phyloP scores from a whole-genome alignment of 2,888 invertebrate species.

The Gari tellinella region DNA sequence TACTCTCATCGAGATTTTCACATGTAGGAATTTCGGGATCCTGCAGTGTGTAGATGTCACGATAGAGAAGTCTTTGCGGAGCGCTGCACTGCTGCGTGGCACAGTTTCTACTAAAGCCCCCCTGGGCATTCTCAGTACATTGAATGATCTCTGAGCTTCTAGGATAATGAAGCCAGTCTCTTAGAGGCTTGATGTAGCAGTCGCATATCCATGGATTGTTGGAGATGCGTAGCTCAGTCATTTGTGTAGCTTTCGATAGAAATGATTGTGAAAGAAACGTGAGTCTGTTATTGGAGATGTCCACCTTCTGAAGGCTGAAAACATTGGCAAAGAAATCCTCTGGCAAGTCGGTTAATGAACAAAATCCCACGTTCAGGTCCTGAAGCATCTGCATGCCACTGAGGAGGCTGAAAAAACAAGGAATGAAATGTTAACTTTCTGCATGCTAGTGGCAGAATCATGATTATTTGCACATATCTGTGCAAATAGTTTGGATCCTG shows the following conservation, averaged over 20 bases:
- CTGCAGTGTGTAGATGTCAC: slow-evolving; percentile 52
- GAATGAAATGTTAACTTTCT: no score
- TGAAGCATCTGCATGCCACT: slow-evolving; percentile 66
- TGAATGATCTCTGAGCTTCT: slow-evolving; percentile 35
- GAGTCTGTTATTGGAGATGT: slow-evolving; percentile 72
- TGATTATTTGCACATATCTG: no score
- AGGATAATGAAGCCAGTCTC: slow-evolving; percentile 65
- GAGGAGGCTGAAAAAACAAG: no score
- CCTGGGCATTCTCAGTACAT: slow-evolving; percentile 36
- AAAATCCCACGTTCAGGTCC: slow-evolving; percentile 71
- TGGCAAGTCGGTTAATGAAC: slow-evolving; percentile 61
- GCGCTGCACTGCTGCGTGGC: slow-evolving; percentile 59
- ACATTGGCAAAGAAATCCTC: slow-evolving; percentile 56
- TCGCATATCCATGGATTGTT: slow-evolving; percentile 77
- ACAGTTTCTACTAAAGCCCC: slow-evolving; percentile 52
- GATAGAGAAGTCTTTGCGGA: slow-evolving; percentile 53
- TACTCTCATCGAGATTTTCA: slow-evolving; percentile 13
- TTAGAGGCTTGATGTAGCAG: slow-evolving; percentile 71
- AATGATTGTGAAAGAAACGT: slow-evolving; percentile 61
- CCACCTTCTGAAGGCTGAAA: slow-evolving; percentile 64
- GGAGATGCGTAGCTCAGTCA: slow-evolving; percentile 61
- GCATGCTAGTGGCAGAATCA: no score
- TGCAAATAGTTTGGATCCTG: no score
- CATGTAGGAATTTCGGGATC: slow-evolving; percentile 58
- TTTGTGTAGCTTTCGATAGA: slow-evolving; percentile 52